Conservation (phyloP, 2,888 invertebrate species). For the Rhagium mordax region DNA sequence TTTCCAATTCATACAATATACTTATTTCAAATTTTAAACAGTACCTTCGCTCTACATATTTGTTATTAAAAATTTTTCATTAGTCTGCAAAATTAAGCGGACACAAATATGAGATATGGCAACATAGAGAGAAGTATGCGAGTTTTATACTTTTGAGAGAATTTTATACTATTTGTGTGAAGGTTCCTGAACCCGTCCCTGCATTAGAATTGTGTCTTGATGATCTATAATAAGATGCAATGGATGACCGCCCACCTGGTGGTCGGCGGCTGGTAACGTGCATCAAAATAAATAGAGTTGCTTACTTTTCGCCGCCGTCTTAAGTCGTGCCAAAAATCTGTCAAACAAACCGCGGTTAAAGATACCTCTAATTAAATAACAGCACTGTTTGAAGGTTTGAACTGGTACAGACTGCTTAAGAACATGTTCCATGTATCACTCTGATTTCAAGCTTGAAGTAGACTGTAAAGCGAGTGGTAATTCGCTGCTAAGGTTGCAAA, state of each 20-base stretch:
- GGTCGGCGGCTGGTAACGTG: conserved; percentile 32
- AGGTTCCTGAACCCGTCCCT: neutral
- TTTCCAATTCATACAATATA: no score
- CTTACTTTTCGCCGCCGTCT: conserved; percentile 31
- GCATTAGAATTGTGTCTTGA: neutral
- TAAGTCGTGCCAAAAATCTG: conserved; percentile 36
- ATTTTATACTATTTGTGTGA: no score
- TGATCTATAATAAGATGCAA: conserved; percentile 25
- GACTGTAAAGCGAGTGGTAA: no score
- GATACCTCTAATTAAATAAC: conserved; percentile 6
- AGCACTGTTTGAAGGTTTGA: neutral
- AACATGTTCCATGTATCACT: neutral
- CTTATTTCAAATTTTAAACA: no score
- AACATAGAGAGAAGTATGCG: no score
- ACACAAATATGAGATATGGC: no score
- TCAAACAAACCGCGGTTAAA: conserved; percentile 29
- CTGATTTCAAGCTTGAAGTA: neutral
- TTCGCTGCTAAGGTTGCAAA: no score
- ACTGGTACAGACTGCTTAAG: conserved; percentile 8
- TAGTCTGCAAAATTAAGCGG: no score
- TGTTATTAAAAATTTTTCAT: no score
- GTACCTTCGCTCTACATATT: no score
- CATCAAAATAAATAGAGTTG: conserved; percentile 36
- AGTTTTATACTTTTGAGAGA: no score
- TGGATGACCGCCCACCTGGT: conserved; percentile 33